phyloP scores from a whole-genome alignment of 2,113 vertebrate genomes.

The Camarhynchus parvulus region DNA sequence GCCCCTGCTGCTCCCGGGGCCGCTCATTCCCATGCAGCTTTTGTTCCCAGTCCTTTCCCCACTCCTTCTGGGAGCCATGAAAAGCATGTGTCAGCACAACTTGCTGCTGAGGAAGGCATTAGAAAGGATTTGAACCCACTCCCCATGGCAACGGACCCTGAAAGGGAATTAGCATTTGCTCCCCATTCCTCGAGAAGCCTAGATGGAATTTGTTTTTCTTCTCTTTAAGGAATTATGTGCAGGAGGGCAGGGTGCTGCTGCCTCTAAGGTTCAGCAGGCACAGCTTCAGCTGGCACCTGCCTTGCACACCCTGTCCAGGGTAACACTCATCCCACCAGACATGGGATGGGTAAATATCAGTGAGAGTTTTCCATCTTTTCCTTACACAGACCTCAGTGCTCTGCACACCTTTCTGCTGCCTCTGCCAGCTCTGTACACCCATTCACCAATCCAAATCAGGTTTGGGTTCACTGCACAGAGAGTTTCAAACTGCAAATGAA shows the following conservation, averaged over 20 bases:
- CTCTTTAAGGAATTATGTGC: not conserved
- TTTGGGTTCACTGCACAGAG: not conserved
- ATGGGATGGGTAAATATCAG: rapidly evolving
- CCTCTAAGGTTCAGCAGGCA: not conserved
- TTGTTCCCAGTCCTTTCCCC: not conserved
- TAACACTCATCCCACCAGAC: not conserved
- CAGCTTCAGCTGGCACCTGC: not conserved
- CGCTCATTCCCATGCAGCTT: not conserved
- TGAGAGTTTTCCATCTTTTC: rapidly evolving
- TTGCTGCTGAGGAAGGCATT: slow-evolving; percentile 22
- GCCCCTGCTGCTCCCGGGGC: not conserved
- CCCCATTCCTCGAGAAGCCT: slow-evolving; percentile 37
- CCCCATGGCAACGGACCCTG: slow-evolving; percentile 64
- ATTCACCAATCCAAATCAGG: not conserved
- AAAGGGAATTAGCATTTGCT: slow-evolving; percentile 68
- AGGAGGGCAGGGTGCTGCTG: not conserved
- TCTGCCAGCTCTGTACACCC: not conserved
- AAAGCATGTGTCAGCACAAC: slow-evolving; percentile 61
- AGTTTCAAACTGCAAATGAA: not conserved
- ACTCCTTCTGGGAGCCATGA: slow-evolving; percentile 3
- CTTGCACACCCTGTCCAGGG: not conserved
- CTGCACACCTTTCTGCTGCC: not conserved
- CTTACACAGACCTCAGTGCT: not conserved
- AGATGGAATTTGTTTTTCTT: slow-evolving; percentile 26
- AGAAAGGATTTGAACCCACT: slow-evolving; percentile 60